Evolutionary conservation across 2,888 invertebrate species (phyloP), one percentile per base, ranked within the genome.

Genomic region (Lobophora halterata): DNA sequence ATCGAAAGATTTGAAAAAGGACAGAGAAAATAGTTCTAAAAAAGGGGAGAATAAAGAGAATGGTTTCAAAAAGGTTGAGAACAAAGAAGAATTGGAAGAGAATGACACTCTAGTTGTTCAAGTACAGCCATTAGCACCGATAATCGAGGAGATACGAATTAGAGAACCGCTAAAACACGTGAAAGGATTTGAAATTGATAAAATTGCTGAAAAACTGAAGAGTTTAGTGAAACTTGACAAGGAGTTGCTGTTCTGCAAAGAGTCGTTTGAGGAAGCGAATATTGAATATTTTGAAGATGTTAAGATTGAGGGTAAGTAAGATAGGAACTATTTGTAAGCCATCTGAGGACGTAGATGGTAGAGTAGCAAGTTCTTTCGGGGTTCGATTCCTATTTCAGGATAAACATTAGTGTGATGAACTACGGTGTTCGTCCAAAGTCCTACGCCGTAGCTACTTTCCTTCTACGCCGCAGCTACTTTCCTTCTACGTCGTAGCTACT

Each of bases 151-250:
- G 52, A 75, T 85, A 17, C 79, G 73, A 46, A 76, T 55, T 28
- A 61, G 79, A 8, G 79, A 82, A 19, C 71, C 76, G 0, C 36
- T 77, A 10, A 81, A 78, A 40, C 43, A 49, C 7, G 65, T 57
- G 32, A 76, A 68, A 55, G 73, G 68, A 3, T 55, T 60, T n/a
- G 85, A 81, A 48, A 87, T 87, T 12, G 79, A 83, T 46, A 85
- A 83, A 53, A 87, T 87, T 13, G 87, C 87, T 0, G 87, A 85
- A 53, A 87, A 86, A 52, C 53, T 87, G 17, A 83, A 79, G 53
- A 79, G 68, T 36, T 48, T 85, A 31, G 74, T 82, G 16, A 69
- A 65, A 18, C 55, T 86, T 13, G 70, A 81, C 29, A 70, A 61
- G 7, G 85, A 79, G 31, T 58, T 85, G 35, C 53, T 79, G 31